These are phyloP conservation scores for Carassius gibelio DNA, from an alignment of 2,113 vertebrate genomes.

Conservation along the genomic window DNA sequence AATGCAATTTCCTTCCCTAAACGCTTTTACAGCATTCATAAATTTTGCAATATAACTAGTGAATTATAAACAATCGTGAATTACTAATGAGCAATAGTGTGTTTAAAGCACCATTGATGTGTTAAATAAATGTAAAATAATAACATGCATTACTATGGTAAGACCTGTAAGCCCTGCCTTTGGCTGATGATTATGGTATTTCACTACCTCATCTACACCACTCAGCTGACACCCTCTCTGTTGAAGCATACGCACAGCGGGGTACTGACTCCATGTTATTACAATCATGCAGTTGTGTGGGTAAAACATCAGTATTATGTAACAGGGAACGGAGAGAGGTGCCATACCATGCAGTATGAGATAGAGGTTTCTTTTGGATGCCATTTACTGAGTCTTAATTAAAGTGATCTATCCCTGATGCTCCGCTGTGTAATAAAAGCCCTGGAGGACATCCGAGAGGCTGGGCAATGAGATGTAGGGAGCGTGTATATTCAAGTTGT, in stretches of 20 bases:
- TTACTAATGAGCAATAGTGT: not conserved
- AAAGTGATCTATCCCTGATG: constrained; percentile 55
- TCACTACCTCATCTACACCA: not conserved
- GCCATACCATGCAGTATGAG: constrained; percentile 13
- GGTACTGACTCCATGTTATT: constrained; percentile 21
- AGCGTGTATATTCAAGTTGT: constrained; percentile 33
- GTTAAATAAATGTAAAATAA: too few species aligned
- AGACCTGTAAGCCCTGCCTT: not conserved
- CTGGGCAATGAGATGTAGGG: not conserved
- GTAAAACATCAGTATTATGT: constrained; percentile 30
- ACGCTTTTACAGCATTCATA: too few species aligned
- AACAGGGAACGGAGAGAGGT: constrained; percentile 6
- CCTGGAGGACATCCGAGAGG: constrained; percentile 42
- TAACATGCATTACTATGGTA: not conserved
- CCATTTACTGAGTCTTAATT: constrained; percentile 55
- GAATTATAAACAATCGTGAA: not conserved
- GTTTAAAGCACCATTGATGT: too few species aligned
- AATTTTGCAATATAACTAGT: too few species aligned
- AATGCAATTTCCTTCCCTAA: not conserved
- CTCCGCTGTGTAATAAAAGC: constrained; percentile 58
- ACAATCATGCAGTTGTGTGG: constrained; percentile 20
- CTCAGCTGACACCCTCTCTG: not conserved
- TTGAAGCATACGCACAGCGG: not conserved
- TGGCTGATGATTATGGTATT: constrained; percentile 11
- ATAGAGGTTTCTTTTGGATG: constrained; percentile 12